Base-by-base conservation (phyloP, 2,797 vertebrate species). In the Lepus townsendii region DNA sequence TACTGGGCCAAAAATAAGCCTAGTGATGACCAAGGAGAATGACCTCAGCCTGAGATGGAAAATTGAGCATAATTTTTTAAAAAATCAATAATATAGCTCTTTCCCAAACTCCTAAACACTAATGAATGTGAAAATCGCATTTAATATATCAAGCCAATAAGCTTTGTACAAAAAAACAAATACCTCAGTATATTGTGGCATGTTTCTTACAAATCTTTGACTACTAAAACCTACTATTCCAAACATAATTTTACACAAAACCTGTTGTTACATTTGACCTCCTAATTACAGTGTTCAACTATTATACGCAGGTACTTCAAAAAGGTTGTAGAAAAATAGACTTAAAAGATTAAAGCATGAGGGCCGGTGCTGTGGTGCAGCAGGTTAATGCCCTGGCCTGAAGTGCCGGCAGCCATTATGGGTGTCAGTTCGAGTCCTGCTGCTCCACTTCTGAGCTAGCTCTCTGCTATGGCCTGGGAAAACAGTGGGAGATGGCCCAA, bases 151-250 rank as follows among this genome's bases (percentile, higher is more conserved):
- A 22, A 13, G n/a, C 35, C 72, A 62, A 75, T 10, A 73, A 0
- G 63, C 38, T 16, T 80, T 69, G 73, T 52, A 79, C 71, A 83
- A 95, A 90, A 83, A 90, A 93, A 73, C 22, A 71, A 90, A 73
- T 26, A 78, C 4, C 11, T 65, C 20, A 1, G 85, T 69, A 42
- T 69, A 88, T 38, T 88, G 84, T 63, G 42, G n/a, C 13, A 83
- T 9, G 17, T 62, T 83, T 66, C 30, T 89, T 63, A 83, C 2
- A 17, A 63, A 91, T 75, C 42, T 86, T 54, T 91, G 54, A 72
- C n/a, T 63, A 42, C 65, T 73, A 83, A 35, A 57, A 75, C 35
- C 14, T 60, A 38, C 10, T 66, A 32, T 54, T 83, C 19, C 57
- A 86, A 80, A 93, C 14, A 57, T 26, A 57, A 71, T 63, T 65